phyloP scores from a whole-genome alignment of 2,797 vertebrate species.

The Acrossocheilus fasciatus region DNA sequence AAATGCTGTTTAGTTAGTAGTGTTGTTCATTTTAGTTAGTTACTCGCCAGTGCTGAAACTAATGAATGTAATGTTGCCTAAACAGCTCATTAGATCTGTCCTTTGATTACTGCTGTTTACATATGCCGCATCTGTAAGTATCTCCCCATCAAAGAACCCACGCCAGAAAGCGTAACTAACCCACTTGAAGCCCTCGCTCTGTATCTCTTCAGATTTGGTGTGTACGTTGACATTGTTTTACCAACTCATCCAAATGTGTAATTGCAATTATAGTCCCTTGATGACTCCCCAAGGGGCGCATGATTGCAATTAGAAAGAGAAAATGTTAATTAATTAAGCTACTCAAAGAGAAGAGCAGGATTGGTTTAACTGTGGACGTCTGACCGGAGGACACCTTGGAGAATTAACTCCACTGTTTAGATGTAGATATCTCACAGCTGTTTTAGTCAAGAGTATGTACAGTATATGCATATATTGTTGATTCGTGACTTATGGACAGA shows the following conservation, averaged over 20 bases:
- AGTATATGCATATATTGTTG: not conserved
- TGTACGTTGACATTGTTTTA: slow-evolving; percentile 83
- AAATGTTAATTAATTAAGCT: slow-evolving; percentile 99
- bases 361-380: slow-evolving; percentile 78
- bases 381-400: slow-evolving; percentile 75
- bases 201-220: slow-evolving; percentile 65
- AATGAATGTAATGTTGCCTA: slow-evolving; percentile 23
- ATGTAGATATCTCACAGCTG: slow-evolving; percentile 13
- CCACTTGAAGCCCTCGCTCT: slow-evolving; percentile 49
- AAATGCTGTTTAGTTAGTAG: not conserved
- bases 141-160: slow-evolving; percentile 16
- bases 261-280: slow-evolving; percentile 95
- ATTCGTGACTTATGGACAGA: not conserved
- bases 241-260: slow-evolving; percentile 95
- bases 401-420: slow-evolving; percentile 45
- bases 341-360: slow-evolving; percentile 91
- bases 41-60: not conserved
- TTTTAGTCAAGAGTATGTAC: not conserved
- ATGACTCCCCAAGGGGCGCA: slow-evolving; percentile 89
- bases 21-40: not conserved
- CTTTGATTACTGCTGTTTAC: slow-evolving; percentile 15
- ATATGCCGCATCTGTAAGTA: slow-evolving; percentile 10
- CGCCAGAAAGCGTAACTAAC: slow-evolving; percentile 31
- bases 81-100: slow-evolving; percentile 39
- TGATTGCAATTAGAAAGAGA: slow-evolving; percentile 99